Base-by-base conservation (phyloP, 2,113 vertebrate species). In the Gavialis gangeticus region DNA sequence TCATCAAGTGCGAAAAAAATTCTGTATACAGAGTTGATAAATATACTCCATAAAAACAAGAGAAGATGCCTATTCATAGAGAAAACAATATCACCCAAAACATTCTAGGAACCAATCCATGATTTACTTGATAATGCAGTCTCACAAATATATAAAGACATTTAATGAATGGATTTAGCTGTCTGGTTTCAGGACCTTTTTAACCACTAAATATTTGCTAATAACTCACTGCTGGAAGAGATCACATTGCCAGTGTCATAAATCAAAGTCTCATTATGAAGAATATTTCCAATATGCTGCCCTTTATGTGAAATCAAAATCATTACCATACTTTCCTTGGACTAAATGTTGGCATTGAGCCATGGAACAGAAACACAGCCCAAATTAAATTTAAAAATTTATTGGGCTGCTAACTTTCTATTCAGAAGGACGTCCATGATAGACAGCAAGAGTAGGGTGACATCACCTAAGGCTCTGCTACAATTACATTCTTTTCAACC, bases 181-280 rank as follows among this genome's bases (percentile, higher is more conserved):
- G 54, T 84, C 69, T 92, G 71, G 62, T 92, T 90, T 91, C 79
- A 88, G 87, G 87, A 81, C 21, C 90, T 82, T 93, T 91, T 92
- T 85, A 95, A 87, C 82, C 27, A 88, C 73, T 84, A 87, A 92
- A 66, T 91, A 30, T 85, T 95, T 95, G n/a, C 56, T 94, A 60
- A 67, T 88, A 88, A 91, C 69, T 91, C 79, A 75, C 16, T 82
- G 7, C 81, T 92, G 62, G 87, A 89, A 82, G 60, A 73, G 28
- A 93, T 62, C 80, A 64, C n/a, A 59, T 82, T 95, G 81, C 84
- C 16, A 3, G 56, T 78, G 63, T 25, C 60, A 94, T 87, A 83
- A 93, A 94, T 85, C 85, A 58, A 94, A 87, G 24, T 56, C 79
- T 79, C 80, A 88, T 95, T 91, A 90, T 57, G 57, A 96, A 83